These are phyloP conservation scores for Sarotherodon lohbergeri DNA, from an alignment of 2,113 vertebrate species.

Conservation along the genomic window DNA sequence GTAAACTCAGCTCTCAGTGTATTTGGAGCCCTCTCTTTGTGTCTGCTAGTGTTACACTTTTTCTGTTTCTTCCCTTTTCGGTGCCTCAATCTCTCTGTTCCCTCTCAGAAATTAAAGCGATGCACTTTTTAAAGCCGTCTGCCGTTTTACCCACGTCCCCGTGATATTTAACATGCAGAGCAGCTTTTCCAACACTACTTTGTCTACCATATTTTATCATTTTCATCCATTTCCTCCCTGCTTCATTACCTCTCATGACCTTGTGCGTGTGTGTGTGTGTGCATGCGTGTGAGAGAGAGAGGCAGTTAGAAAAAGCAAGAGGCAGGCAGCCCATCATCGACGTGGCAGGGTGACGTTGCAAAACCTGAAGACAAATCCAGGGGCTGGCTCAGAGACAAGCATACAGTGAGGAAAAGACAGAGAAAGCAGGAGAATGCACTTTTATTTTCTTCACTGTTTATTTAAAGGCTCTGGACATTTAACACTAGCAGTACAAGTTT, in stretches of 20 bases:
- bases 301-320: neutral
- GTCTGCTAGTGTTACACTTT: neutral
- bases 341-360: slow-evolving; percentile 68
- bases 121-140: neutral
- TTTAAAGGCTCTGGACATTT: neutral
- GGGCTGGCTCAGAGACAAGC: neutral
- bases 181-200: neutral
- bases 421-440: neutral
- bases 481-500: neutral
- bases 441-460: neutral
- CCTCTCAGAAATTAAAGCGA: neutral
- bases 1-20: neutral
- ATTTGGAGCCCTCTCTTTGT: neutral
- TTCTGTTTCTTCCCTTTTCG: neutral
- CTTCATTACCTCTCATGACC: slow-evolving; percentile 47
- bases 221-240: neutral
- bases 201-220: neutral
- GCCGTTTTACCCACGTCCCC: neutral
- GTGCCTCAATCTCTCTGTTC: neutral
- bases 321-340: slow-evolving; percentile 34
- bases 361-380: slow-evolving; percentile 19
- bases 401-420: neutral
- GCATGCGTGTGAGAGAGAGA: neutral
- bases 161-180: neutral
- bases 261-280: neutral